These are phyloP conservation scores for sheep (Ovis aries) DNA, from an alignment of 2,113 vertebrate species.

Conservation along the genomic window DNA sequence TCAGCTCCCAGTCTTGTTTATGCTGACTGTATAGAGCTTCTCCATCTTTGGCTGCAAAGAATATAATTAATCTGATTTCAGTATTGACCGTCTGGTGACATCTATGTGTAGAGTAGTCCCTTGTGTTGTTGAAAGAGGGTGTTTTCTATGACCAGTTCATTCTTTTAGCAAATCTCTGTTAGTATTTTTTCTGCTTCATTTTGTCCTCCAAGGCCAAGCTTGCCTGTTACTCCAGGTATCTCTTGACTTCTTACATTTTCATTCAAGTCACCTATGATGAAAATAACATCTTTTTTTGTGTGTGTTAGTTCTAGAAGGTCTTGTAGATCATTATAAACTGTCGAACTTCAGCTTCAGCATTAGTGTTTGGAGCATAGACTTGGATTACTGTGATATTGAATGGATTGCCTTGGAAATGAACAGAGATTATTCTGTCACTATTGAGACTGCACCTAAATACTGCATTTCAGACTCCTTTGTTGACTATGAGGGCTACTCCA, in stretches of 20 bases:
- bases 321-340: background rate
- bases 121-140: background rate
- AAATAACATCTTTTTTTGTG: background rate
- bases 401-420: background rate
- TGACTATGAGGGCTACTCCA: background rate
- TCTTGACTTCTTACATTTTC: background rate
- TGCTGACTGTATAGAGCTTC: background rate
- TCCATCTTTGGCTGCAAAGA: background rate
- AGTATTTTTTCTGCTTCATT: background rate
- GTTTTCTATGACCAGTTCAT: background rate
- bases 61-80: background rate
- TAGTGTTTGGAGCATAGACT: background rate
- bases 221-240: background rate
- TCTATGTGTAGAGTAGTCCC: background rate
- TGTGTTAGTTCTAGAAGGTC: background rate
- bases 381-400: background rate
- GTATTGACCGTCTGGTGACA: background rate
- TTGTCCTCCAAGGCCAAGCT: background rate
- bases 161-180: background rate
- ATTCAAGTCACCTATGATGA: background rate
- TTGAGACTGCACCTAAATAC: background rate
- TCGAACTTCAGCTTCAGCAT: background rate
- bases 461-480: background rate
- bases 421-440: background rate
- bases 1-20: background rate